phyloP scores from a whole-genome alignment of 1,140 invertebrate genomes.

The Sitobion miscanthi region DNA sequence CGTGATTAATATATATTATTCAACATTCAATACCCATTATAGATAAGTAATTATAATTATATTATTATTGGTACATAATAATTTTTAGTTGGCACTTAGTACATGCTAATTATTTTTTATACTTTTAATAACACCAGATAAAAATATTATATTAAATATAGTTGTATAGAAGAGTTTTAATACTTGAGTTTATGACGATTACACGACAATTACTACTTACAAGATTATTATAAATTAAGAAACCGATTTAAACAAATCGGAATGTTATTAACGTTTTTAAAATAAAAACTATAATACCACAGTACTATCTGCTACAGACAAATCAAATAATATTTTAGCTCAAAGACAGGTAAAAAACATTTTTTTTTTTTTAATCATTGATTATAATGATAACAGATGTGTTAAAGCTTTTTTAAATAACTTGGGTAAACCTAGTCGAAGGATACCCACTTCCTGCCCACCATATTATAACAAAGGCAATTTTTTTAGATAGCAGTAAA shows the following conservation, averaged over 20 bases:
- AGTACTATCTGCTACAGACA: neutral
- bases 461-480: neutral
- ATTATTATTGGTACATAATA: too few species aligned
- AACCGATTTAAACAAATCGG: neutral
- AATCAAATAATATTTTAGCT: neutral
- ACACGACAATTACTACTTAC: neutral
- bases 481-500: neutral
- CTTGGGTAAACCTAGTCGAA: too few species aligned
- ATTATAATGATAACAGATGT: neutral
- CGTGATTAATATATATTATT: neutral
- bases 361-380: neutral
- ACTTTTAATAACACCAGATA: neutral
- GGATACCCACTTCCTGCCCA: neutral
- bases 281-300: neutral
- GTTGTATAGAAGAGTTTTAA: neutral
- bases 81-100: neutral
- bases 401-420: neutral
- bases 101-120: neutral
- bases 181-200: neutral
- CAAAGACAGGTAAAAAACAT: neutral
- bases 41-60: neutral
- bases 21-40: neutral
- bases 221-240: neutral
- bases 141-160: neutral
- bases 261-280: neutral